Evolutionary conservation across 2,888 invertebrate genomes (phyloP).

Genomic region (Trichopoda pennipes): DNA sequence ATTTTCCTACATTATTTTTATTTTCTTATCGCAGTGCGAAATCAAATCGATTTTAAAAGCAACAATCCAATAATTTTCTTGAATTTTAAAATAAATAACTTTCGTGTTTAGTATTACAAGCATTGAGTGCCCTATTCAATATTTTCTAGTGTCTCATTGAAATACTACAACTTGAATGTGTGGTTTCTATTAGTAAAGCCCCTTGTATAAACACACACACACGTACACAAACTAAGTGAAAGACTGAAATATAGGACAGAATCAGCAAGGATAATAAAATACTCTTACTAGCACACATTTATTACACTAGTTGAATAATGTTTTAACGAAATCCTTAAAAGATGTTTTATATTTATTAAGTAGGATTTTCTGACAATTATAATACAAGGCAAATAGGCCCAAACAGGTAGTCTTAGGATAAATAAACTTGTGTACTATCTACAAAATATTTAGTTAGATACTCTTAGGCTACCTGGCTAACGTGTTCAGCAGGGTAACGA

Average conservation of each 20-base stretch:
- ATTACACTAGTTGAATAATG: constrained; percentile 16
- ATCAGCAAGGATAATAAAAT: not conserved
- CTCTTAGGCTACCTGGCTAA: constrained; percentile 7
- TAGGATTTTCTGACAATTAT: constrained; percentile 47
- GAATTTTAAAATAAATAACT: not conserved
- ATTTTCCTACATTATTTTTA: no score
- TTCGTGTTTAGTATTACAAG: not conserved
- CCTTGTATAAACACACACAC: constrained; percentile 4
- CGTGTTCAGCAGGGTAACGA: not conserved
- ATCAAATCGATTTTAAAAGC: not conserved
- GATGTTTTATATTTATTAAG: constrained; percentile 27
- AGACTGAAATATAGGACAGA: no score
- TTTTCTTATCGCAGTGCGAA: not conserved
- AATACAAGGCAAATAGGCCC: not conserved
- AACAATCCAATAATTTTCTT: not conserved
- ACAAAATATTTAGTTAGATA: not conserved
- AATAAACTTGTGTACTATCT: not conserved
- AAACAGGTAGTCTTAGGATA: constrained; percentile 21
- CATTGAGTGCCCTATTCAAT: not conserved
- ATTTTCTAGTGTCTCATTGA: constrained; percentile 8
- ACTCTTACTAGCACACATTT: not conserved
- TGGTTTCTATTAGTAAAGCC: constrained; percentile 19
- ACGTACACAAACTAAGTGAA: no score
- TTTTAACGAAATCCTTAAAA: constrained; percentile 13
- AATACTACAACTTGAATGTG: constrained; percentile 7